Evolutionary conservation across 1,140 invertebrate species (phyloP), one percentile per base, ranked within the genome.

Genomic region (Luehdorfia chinensis): DNA sequence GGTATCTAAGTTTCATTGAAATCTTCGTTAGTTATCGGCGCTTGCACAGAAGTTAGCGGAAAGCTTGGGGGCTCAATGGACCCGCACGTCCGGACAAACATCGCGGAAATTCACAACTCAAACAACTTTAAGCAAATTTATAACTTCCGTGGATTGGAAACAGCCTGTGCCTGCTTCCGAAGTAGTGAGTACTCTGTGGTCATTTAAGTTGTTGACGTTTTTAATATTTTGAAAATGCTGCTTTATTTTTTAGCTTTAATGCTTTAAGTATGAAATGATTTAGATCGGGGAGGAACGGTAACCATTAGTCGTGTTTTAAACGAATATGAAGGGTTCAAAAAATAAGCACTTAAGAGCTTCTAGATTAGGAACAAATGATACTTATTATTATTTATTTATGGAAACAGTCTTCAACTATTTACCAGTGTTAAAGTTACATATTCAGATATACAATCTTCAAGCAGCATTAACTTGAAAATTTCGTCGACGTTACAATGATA

Each of bases 101-200:
- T 74, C 73, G 68, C 50, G 70, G 56, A 63, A 76, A 79, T 75
- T 70, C 66, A 59, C 44, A 83, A 83, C 72, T 83, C 64, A 75
- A 79, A 83, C 78, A 83, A 83, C 64, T 79, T 83, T 76, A 77
- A 70, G 67, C 62, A 79, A 83, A 79, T 83, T 77, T 77, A 83
- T 77, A 79, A 74, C 72, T 77, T 75, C 68, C 65, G 56, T 28
- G 58, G 59, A 71, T 73, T 72, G 66, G 66, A 73, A 39, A 43
- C 39, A 28, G 25, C 23, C 39, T 30, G 33, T 9, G 39, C 39
- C 39, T 27, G 15, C 39, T 39, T 16, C 23, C 11, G n/a, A 13
- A 8, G n/a, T 15, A 7, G 13, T 11, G 37, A 43, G 23, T 28
- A 16, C 37, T 13, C 37, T 41, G 7, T 16, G 39, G 14, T 9